These are phyloP conservation scores for Empis stercorea DNA, from an alignment of 2,888 invertebrate genomes.

Conservation along the genomic window DNA sequence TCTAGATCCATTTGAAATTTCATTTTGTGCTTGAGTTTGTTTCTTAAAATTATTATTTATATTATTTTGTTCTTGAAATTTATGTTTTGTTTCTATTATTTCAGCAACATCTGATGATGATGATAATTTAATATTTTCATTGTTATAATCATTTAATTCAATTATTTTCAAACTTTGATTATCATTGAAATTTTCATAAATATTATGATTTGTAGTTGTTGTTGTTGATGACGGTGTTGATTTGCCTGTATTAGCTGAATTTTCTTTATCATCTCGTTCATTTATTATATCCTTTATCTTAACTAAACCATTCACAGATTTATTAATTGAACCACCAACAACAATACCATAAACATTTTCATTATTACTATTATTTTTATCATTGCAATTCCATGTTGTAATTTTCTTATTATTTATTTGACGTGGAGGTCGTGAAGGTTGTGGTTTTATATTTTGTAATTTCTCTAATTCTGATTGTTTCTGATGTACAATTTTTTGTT, in stretches of 20 bases:
- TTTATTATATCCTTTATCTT: too few relatives aligned
- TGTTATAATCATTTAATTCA: not conserved
- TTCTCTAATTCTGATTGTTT: slow-evolving; percentile 19
- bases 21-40: slow-evolving; percentile 9
- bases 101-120: not conserved
- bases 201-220: too few relatives aligned
- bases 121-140: not conserved
- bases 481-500: slow-evolving; percentile 26
- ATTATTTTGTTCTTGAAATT: not conserved
- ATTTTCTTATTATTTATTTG: slow-evolving; percentile 6
- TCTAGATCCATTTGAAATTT: slow-evolving; percentile 10
- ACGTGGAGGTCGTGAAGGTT: slow-evolving; percentile 10
- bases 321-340: too few relatives aligned
- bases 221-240: not conserved
- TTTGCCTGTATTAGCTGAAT: not conserved
- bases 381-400: not conserved
- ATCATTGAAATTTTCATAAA: not conserved
- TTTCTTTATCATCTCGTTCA: not conserved
- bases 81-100: too few relatives aligned
- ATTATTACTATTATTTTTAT: not conserved
- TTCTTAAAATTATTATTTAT: slow-evolving; percentile 1
- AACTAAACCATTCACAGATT: too few relatives aligned
- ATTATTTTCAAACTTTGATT: not conserved
- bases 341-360: not conserved
- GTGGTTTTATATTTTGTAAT: not conserved